Conservation (phyloP, 2,888 invertebrate species). For the Philopedon plagiatum region DNA sequence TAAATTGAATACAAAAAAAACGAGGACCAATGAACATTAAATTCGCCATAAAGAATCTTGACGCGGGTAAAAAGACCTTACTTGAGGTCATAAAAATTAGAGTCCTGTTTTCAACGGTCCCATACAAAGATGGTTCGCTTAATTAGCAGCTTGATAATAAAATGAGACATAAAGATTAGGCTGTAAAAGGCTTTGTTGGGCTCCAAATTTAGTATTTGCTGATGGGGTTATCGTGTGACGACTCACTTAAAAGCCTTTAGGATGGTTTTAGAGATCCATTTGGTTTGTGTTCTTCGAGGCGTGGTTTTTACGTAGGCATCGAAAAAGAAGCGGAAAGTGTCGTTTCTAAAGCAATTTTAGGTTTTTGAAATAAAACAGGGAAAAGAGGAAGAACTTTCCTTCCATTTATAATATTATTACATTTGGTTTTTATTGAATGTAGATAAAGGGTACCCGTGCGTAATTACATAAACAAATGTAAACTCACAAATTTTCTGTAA, state of each 20-base stretch:
- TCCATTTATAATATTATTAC: too few relatives aligned
- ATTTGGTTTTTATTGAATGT: too few relatives aligned
- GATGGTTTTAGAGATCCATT: background rate
- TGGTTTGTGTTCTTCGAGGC: background rate
- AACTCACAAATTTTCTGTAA: too few relatives aligned
- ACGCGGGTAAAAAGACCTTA: slow-evolving; percentile 22
- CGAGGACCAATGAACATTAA: slow-evolving; percentile 40
- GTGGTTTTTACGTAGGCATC: background rate
- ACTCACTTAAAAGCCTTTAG: background rate
- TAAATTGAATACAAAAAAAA: slow-evolving; percentile 47
- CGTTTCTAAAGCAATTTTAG: too few relatives aligned
- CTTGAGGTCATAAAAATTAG: slow-evolving; percentile 33
- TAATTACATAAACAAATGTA: too few relatives aligned
- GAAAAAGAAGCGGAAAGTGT: background rate
- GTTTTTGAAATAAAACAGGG: too few relatives aligned
- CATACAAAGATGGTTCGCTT: background rate
- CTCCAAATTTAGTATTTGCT: background rate
- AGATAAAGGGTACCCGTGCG: too few relatives aligned
- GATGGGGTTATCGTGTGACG: background rate
- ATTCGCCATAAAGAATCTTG: slow-evolving; percentile 37
- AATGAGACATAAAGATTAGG: background rate
- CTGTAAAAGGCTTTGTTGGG: background rate
- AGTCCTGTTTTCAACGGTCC: background rate
- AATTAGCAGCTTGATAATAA: background rate
- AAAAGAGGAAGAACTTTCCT: too few relatives aligned